A percentile compares a stretch with the other conserved stretches of the same genome.
These are phyloP conservation scores for Chionodraco myersi DNA, from an alignment of 2,113 vertebrate genomes.

Conservation along the genomic window DNA sequence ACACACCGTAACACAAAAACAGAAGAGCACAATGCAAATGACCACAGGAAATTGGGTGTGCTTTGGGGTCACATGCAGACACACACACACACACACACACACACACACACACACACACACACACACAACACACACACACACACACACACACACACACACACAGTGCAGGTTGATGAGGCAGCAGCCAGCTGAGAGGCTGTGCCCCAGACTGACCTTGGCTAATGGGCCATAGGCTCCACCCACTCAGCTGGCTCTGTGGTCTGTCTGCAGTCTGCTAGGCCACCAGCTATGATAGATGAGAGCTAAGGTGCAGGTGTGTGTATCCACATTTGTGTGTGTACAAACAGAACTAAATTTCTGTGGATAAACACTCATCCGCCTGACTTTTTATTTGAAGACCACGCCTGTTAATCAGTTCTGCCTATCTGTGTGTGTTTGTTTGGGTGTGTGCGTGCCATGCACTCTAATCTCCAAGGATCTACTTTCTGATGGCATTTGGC, in stretches of 20 bases:
- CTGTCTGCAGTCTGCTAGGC: conserved; percentile 52
- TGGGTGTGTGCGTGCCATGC: neutral
- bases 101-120: conserved; percentile 14
- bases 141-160: conserved; percentile 25
- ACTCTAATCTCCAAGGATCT: conserved; percentile 25
- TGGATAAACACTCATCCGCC: conserved; percentile 21
- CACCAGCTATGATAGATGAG: conserved; percentile 29
- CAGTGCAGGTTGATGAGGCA: conserved; percentile 60
- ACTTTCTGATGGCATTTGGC: conserved; percentile 23
- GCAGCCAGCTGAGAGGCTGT: conserved; percentile 63
- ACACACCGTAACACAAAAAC: conserved; percentile 38
- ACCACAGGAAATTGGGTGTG: conserved; percentile 58
- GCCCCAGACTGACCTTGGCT: conserved; percentile 73
- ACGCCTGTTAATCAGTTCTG: conserved; percentile 10
- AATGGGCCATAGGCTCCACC: conserved; percentile 73
- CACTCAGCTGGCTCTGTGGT: conserved; percentile 55
- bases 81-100: conserved; percentile 23
- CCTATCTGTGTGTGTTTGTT: neutral
- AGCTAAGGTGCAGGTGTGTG: conserved; percentile 34
- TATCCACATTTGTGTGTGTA: conserved; percentile 13
- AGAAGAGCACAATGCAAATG: conserved; percentile 58
- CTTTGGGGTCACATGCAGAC: conserved; percentile 31
- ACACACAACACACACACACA: conserved; percentile 19
- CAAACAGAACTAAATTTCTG: conserved; percentile 13
- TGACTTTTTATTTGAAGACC: conserved; percentile 38